These are phyloP conservation scores for Eupithecia exiguata DNA, from an alignment of 2,888 invertebrate genomes.

Conservation along the genomic window DNA sequence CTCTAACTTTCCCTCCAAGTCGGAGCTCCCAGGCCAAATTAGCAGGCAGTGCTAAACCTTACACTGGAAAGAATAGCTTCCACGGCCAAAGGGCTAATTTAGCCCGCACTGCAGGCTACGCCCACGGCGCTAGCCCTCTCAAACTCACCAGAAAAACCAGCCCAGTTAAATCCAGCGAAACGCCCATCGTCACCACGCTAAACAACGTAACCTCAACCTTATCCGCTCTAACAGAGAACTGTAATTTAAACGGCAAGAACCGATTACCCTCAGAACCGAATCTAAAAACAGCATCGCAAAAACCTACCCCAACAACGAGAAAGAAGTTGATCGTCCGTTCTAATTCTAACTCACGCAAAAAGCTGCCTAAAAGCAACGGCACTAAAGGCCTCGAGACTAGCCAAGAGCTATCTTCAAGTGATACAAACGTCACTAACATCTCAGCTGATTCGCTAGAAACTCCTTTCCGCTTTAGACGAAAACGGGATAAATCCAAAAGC, in stretches of 20 bases:
- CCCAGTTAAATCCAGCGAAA: constrained; percentile 60
- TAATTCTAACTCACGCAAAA: constrained; percentile 74
- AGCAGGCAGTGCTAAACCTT: constrained; percentile 65
- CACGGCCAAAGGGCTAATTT: constrained; percentile 78
- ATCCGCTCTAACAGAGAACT: constrained; percentile 77
- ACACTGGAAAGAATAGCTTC: constrained; percentile 72
- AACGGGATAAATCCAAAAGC: constrained; percentile 75
- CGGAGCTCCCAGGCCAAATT: constrained; percentile 71
- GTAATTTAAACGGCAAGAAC: constrained; percentile 77
- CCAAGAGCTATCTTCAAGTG: constrained; percentile 79
- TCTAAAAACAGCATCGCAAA: constrained; percentile 61
- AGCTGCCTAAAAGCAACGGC: constrained; percentile 67
- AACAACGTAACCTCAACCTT: constrained; percentile 75
- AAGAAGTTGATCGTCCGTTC: constrained; percentile 77
- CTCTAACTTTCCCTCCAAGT: constrained; percentile 78
- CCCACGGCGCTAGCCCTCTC: constrained; percentile 69
- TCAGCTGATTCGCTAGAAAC: constrained; percentile 77
- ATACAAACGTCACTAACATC: constrained; percentile 79
- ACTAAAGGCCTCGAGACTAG: constrained; percentile 66
- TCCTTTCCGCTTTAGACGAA: constrained; percentile 75
- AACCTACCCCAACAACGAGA: constrained; percentile 58
- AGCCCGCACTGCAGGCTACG: constrained; percentile 70
- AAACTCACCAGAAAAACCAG: constrained; percentile 69
- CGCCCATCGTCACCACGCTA: constrained; percentile 58
- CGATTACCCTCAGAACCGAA: constrained; percentile 74